A percentile compares a stretch with the other conserved stretches of the same genome.
Evolutionary conservation across 2,113 vertebrate genomes (phyloP).

Genomic region (Ovis canadensis): DNA sequence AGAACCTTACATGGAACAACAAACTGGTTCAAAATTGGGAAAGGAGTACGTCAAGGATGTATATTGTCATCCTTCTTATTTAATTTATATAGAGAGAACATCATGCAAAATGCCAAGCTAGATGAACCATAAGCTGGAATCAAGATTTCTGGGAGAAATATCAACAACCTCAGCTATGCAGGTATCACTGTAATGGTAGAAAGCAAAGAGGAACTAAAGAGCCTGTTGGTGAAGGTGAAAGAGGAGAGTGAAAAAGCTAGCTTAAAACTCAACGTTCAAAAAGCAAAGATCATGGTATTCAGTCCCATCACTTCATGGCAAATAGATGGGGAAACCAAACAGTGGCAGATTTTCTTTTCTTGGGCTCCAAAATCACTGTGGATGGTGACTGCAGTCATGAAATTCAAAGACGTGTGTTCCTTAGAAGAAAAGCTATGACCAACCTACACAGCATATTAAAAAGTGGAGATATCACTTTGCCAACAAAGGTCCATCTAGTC

Average conservation of each 20-base stretch:
- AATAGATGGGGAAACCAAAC: neutral
- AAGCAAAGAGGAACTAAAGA: neutral
- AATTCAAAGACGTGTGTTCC: neutral
- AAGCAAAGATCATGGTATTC: neutral
- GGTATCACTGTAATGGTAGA: neutral
- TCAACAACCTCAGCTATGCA: neutral
- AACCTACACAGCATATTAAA: neutral
- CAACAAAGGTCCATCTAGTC: neutral
- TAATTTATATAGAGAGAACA: neutral
- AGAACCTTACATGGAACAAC: neutral
- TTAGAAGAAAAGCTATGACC: neutral
- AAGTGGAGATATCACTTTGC: neutral
- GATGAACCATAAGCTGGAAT: neutral
- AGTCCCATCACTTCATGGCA: neutral
- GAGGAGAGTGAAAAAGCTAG: neutral
- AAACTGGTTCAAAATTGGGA: neutral
- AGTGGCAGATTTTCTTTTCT: neutral
- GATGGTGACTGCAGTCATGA: neutral
- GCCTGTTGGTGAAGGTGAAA: neutral
- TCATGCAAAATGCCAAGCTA: neutral
- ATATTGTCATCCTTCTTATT: neutral
- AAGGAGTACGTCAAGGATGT: neutral
- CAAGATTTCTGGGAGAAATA: neutral
- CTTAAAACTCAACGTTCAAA: neutral
- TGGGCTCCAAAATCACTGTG: neutral